Percentiles rank a stretch among this genome's conserved stretches.
phyloP scores from a whole-genome alignment of 2,888 invertebrate genomes.

The Minunthozetes semirufus region DNA sequence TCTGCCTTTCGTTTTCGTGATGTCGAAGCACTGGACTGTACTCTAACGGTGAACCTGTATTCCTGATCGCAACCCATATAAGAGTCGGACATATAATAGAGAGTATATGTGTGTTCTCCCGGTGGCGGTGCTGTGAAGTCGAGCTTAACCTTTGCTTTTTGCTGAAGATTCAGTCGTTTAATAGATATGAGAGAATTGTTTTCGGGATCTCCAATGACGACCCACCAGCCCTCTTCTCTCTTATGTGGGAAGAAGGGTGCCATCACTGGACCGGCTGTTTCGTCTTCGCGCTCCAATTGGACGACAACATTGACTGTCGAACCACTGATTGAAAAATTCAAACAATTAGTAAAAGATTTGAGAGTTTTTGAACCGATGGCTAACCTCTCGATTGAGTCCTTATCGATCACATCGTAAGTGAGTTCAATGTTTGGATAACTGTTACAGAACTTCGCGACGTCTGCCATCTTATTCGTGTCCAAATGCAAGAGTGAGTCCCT shows the following conservation, averaged over 20 bases:
- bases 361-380: neutral
- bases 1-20: constrained; percentile 35
- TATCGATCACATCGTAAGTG: constrained; percentile 77
- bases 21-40: constrained; percentile 46
- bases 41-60: constrained; percentile 81
- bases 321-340: constrained; percentile 55
- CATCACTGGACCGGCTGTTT: constrained; percentile 90
- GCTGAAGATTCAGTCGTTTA: constrained; percentile 87
- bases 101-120: constrained; percentile 69
- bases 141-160: constrained; percentile 75
- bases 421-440: constrained; percentile 80
- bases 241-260: constrained; percentile 95
- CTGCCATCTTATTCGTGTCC: constrained; percentile 82
- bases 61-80: constrained; percentile 99
- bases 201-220: constrained; percentile 94
- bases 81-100: constrained; percentile 99
- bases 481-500: constrained; percentile 64
- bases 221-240: constrained; percentile 71
- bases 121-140: constrained; percentile 90
- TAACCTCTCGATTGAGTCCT: constrained; percentile 59
- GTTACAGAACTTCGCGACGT: constrained; percentile 97
- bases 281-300: constrained; percentile 90
- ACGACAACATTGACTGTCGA: constrained; percentile 83
- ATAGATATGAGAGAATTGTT: constrained; percentile 90
- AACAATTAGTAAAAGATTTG: no score